These are phyloP conservation scores for Anoplopoma fimbria DNA, from an alignment of 2,113 vertebrate species.

Conservation along the genomic window DNA sequence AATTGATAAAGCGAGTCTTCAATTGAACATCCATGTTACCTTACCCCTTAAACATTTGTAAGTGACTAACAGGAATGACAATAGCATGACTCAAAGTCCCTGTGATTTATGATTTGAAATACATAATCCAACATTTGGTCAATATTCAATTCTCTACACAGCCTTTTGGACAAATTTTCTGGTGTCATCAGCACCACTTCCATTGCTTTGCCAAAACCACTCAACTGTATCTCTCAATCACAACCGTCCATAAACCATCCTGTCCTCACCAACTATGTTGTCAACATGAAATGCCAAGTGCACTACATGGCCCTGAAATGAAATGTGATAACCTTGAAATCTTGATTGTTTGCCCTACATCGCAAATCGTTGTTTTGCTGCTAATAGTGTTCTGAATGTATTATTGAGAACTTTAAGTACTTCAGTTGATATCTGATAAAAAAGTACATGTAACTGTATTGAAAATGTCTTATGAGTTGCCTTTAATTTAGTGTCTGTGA, in stretches of 20 bases:
- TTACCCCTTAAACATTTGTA: neutral
- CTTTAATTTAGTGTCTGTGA: neutral
- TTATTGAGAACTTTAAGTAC: neutral
- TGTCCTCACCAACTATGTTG: slow-evolving; percentile 51
- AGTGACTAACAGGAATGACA: neutral
- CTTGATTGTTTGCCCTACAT: slow-evolving; percentile 31
- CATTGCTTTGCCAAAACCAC: slow-evolving; percentile 40
- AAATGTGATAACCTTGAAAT: slow-evolving; percentile 31
- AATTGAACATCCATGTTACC: neutral
- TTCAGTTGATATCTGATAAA: neutral
- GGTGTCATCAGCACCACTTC: slow-evolving; percentile 17
- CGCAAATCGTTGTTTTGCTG: too few species aligned
- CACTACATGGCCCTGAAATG: slow-evolving; percentile 24
- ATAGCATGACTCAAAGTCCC: neutral
- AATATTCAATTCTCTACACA: slow-evolving; percentile 2
- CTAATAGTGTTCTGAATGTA: too few species aligned
- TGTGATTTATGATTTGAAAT: slow-evolving; percentile 19
- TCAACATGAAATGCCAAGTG: slow-evolving; percentile 45
- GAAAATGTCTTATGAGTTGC: neutral
- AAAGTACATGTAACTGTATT: neutral
- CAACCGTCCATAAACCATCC: slow-evolving; percentile 42
- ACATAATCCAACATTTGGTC: slow-evolving; percentile 26
- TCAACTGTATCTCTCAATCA: slow-evolving; percentile 33
- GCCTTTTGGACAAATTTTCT: slow-evolving; percentile 28
- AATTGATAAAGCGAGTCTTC: neutral